These are phyloP conservation scores for Malurus elegans DNA, from an alignment of 2,113 vertebrate genomes.

Conservation along the genomic window DNA sequence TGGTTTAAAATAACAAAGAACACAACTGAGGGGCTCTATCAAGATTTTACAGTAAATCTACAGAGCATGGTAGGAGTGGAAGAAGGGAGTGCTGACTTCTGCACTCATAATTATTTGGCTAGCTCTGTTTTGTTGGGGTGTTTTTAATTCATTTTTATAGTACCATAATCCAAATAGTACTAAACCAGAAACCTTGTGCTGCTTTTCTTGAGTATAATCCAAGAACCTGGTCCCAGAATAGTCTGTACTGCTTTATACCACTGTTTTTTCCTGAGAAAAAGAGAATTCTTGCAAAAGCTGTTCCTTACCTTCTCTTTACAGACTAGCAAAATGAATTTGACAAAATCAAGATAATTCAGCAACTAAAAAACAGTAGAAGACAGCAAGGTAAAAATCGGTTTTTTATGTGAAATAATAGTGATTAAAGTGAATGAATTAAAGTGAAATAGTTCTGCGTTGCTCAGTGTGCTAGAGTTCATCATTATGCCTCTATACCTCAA, in stretches of 20 bases:
- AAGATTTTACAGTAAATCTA: neutral
- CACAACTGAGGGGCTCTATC: neutral
- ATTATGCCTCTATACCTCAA: neutral
- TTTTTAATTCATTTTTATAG: neutral
- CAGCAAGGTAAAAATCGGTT: neutral
- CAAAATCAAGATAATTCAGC: neutral
- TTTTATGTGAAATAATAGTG: neutral
- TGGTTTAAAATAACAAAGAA: neutral
- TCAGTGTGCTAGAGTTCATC: neutral
- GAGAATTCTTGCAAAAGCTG: neutral
- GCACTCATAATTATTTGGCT: neutral
- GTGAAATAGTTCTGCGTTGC: neutral
- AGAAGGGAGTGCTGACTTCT: neutral
- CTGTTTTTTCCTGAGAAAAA: neutral
- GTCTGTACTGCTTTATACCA: neutral
- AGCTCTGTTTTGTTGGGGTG: neutral
- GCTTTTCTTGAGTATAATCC: constrained; percentile 38
- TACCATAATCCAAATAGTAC: neutral
- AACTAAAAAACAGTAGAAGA: neutral
- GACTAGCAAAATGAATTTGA: neutral
- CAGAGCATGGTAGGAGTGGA: neutral
- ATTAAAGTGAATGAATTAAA: neutral
- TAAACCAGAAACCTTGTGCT: constrained; percentile 14
- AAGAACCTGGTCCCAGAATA: constrained; percentile 6
- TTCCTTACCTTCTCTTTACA: neutral